Evolutionary conservation across 1,140 invertebrate species (phyloP), one percentile per base, ranked within the genome.

Genomic region (Diorhabda sublineata): DNA sequence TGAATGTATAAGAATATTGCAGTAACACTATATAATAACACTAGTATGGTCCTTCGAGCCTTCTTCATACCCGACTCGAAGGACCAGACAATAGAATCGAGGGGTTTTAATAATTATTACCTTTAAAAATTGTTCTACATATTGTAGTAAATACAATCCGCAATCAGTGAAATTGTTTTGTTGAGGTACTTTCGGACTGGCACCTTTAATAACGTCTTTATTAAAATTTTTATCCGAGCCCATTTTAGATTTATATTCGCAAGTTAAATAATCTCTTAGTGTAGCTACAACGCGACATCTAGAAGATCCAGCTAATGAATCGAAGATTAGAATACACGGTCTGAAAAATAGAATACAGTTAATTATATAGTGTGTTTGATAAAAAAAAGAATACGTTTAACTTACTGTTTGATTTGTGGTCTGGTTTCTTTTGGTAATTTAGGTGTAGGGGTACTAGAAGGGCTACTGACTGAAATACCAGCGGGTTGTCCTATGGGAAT

Each of bases 131-230:
- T 90, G 90, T 84, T 99, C 96, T 3, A 95, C 95, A 86, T 97
- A 99, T 81, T 98, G 95, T 45, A 99, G 84, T 57, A 98, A 83
- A 83, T 95, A 99, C 4, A 98, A 84, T 3, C 98, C 98, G 84
- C 98, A 99, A 82, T 99, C 98, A 56, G 92, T 95, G 79, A 91
- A 96, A 85, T 99, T 99, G 69, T 90, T 95, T 84, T 99, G 98
- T 79, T 98, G 95, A 26, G 97, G 97, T 68, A 97, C 93, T 84
- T 93, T 94, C 0, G 93, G 92, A 76, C 87, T 89, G 62, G 88
- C 87, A 3, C 95, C 95, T 78, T 91, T 92, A 65, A 96, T 92
- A 41, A 89, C 90, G 76, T 91, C 87, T 81, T 91, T 93, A 45
- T 87, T 89, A 78, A 94, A 95, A 59, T 85, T 73, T 79, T 85